Evolutionary conservation across 2,888 invertebrate species (phyloP).

Genomic region (Hydraecia micacea): DNA sequence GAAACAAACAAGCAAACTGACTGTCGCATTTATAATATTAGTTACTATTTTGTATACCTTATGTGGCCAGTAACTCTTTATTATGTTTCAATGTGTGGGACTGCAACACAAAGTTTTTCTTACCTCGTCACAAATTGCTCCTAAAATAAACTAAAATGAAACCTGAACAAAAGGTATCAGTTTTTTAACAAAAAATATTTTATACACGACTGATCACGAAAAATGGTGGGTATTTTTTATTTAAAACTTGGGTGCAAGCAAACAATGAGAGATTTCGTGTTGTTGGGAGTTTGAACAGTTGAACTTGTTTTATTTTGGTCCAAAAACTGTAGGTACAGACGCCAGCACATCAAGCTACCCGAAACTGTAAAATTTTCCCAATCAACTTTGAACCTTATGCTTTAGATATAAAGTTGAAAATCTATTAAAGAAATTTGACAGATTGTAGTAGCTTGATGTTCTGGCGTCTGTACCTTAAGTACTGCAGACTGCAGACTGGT

Average conservation of each 20-base stretch:
- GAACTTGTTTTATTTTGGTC: not conserved
- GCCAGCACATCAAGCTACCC: no score
- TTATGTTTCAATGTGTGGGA: no score
- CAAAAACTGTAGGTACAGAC: not conserved
- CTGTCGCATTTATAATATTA: no score
- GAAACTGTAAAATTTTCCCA: no score
- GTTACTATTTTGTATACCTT: no score
- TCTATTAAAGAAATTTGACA: no score
- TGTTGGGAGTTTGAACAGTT: not conserved
- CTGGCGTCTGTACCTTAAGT: not conserved
- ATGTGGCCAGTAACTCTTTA: no score
- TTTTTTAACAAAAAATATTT: slow-evolving; percentile 9
- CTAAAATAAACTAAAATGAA: slow-evolving; percentile 10
- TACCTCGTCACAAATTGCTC: not conserved
- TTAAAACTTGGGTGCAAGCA: not conserved
- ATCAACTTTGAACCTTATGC: no score
- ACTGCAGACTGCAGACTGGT: not conserved
- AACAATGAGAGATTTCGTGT: slow-evolving; percentile 2
- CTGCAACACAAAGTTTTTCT: not conserved
- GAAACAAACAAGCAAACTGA: no score
- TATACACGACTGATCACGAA: slow-evolving; percentile 8
- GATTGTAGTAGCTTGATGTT: no score
- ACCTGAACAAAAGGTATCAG: not conserved
- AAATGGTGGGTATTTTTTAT: slow-evolving; percentile 23
- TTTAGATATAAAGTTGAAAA: no score